A percentile compares a stretch with the other conserved stretches of the same genome.
Conservation (phyloP, 2,113 vertebrate genomes). For the Butastur rufipennis region DNA sequence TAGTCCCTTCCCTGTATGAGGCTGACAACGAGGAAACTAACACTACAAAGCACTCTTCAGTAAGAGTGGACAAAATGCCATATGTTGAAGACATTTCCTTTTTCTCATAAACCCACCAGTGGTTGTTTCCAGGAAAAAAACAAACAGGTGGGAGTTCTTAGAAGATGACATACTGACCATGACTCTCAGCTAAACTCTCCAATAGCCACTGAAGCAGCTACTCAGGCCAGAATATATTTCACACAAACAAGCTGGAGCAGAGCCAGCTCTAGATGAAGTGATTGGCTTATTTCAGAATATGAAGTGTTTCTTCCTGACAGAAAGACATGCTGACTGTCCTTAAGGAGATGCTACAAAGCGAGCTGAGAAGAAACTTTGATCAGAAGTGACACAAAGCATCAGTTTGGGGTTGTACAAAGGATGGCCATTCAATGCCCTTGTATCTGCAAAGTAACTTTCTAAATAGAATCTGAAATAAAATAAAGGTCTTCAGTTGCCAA, state of each 20-base stretch:
- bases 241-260: neutral
- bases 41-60: neutral
- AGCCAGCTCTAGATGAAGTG: neutral
- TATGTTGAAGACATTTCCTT: neutral
- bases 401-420: neutral
- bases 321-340: neutral
- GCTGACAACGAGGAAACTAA: neutral
- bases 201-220: neutral
- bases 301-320: neutral
- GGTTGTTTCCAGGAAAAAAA: neutral
- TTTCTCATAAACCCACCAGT: neutral
- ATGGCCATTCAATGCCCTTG: neutral
- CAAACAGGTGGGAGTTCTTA: neutral
- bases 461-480: neutral
- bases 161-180: neutral
- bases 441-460: neutral
- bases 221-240: neutral
- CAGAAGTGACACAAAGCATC: neutral
- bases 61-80: neutral
- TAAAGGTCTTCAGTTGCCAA: neutral
- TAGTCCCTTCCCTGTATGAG: neutral
- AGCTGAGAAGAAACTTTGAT: neutral
- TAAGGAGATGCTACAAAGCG: neutral
- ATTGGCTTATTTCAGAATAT: neutral
- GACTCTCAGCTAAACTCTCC: neutral